Base-by-base conservation (phyloP, 2,797 vertebrate genomes). In the Thaleichthys pacificus region DNA sequence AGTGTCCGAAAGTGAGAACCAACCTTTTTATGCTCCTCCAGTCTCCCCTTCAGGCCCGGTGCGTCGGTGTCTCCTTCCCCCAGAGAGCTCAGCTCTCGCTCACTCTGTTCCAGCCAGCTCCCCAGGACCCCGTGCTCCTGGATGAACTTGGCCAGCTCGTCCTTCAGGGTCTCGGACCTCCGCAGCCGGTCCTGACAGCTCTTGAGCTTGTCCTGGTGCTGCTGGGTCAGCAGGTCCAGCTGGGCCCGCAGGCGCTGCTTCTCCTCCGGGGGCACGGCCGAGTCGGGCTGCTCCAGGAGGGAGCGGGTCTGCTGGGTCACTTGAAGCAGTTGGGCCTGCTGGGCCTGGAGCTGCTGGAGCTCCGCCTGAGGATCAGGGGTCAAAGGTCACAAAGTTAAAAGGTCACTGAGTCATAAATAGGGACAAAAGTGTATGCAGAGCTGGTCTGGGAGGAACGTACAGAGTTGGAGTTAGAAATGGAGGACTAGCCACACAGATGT, bases 71-170 rank as follows among this genome's bases (percentile, higher is more conserved):
- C 89, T 66, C 93, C 95, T 38, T 89, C 84, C 66, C 77, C 89
- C 72, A 99, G 91, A 30, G 83, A 91, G n/a, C 87, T 82, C 8
- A 99, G 91, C 1, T 96, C 95, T 70, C 81, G 90, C 78, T 99
- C 96, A 0, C 92, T 95, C 68, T 94, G 95, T 57, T 93, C 87
- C 77, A 99, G 91, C 98, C 98, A 99, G 63, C 86, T 70, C 26
- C 93, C 92, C 14, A 99, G 93, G 81, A 93, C 89, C 6, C 90
- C 86, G 0, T 97, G 94, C 38, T 99, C 98, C 78, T 91, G 90
- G 24, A 97, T 80, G 85, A 99, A 99, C 75, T 98, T 98, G 0
- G 91, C 90, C 49, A 98, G 88, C 84, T 99, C 97, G 0, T 99
- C 97, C 69, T 92, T 81, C 38, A 99, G 89, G 9, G 89, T 81